Percentiles rank a stretch among this genome's conserved stretches.
These are phyloP conservation scores for Pyrrhosoma nymphula DNA, from an alignment of 2,888 invertebrate genomes.

Conservation along the genomic window DNA sequence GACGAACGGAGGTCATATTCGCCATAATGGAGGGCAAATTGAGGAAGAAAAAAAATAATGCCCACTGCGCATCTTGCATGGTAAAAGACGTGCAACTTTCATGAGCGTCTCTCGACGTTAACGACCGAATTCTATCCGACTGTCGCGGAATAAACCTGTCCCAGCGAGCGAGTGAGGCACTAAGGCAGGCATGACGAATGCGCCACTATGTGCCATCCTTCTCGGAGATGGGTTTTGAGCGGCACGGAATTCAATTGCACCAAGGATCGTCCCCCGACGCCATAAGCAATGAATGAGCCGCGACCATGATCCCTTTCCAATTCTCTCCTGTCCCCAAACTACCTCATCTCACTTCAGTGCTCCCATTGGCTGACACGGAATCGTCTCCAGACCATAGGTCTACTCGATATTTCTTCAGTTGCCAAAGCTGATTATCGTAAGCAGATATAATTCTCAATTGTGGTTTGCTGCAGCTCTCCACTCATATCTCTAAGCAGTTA, in stretches of 20 bases:
- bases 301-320: neutral
- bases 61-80: neutral
- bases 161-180: neutral
- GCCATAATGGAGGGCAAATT: neutral
- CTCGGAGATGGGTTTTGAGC: neutral
- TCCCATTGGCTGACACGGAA: too few species aligned
- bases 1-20: neutral
- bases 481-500: too few species aligned
- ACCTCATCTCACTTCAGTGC: too few species aligned
- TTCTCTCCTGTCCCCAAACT: too few species aligned
- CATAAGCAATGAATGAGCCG: neutral
- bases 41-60: neutral
- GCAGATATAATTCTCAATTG: too few species aligned
- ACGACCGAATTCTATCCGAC: neutral
- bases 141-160: constrained; percentile 6
- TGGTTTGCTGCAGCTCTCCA: too few species aligned
- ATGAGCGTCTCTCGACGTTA: neutral
- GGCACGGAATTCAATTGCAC: neutral
- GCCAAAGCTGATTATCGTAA: too few species aligned
- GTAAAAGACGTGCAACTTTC: neutral
- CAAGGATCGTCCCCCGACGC: neutral
- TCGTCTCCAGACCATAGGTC: too few species aligned
- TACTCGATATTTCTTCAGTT: too few species aligned
- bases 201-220: neutral
- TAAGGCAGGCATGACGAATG: neutral